Conservation (phyloP, 2,113 vertebrate genomes). For the Apodemus sylvaticus region DNA sequence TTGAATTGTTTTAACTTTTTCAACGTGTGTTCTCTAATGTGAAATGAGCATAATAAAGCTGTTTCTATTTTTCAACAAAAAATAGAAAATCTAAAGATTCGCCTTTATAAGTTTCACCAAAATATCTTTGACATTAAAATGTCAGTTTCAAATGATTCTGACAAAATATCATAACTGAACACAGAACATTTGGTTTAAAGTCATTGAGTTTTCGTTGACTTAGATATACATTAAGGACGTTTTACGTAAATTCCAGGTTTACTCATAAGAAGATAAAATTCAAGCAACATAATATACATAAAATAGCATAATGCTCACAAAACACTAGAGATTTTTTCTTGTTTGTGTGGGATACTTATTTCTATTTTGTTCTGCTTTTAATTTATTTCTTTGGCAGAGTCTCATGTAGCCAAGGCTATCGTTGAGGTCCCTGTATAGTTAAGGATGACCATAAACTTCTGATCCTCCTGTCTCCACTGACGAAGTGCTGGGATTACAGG, state of each 20-base stretch:
- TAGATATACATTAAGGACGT: neutral
- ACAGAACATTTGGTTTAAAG: neutral
- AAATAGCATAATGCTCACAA: neutral
- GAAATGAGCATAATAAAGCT: neutral
- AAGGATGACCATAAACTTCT: neutral
- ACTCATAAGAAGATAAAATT: conserved; percentile 13
- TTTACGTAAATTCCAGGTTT: conserved; percentile 7
- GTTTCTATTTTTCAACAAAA: conserved; percentile 11
- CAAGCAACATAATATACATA: neutral
- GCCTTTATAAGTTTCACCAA: conserved; percentile 26
- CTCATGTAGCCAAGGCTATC: neutral
- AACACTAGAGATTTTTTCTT: neutral
- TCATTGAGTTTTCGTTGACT: neutral
- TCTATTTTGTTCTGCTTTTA: neutral
- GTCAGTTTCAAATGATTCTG: conserved; percentile 27
- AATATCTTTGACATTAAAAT: conserved; percentile 56
- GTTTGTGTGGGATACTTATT: neutral
- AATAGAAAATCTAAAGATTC: conserved; percentile 37
- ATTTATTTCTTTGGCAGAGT: neutral
- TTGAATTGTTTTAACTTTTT: neutral
- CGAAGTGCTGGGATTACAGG: neutral
- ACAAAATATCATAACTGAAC: conserved; percentile 36
- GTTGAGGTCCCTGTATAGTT: neutral
- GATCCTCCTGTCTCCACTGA: neutral
- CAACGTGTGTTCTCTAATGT: neutral